Evolutionary conservation across 2,888 invertebrate genomes (phyloP), one percentile per base, ranked within the genome.

Genomic region (Horisme vitalbata): DNA sequence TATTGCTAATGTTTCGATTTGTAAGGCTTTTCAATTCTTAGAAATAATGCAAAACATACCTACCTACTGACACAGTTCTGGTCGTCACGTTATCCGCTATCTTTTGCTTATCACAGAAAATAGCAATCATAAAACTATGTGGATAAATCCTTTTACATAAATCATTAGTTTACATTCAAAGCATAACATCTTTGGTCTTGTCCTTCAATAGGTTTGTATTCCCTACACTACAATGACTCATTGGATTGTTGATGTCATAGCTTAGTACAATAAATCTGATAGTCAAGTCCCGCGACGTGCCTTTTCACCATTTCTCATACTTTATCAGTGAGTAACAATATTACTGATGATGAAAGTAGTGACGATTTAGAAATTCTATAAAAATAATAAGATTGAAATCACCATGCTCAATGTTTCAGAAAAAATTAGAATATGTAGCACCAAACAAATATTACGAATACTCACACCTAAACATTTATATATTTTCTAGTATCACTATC

Each of bases 221-320:
- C 51, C 41, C 36, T 28, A 34, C 23, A n/a, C 59, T 53, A 65
- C 56, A 66, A 75, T 87, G 88, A 86, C 57, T 87, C 88, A 88
- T 68, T 63, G 63, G 26, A 74, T 68, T 70, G 69, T 77, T 83
- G 84, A 80, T 83, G 82, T 83, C 83, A 85, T 81, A 59, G 38
- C 9, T 72, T 71, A 21, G 26, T 67, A 76, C 76, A 69, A 55
- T 72, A 71, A 69, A 76, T 75, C 68, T 56, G 72, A 78, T 78
- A 78, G 79, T 75, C 67, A 76, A 70, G 66, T 63, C 50, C 58
- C 53, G 63, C 52, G 65, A 60, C 65, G 60, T 61, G 57, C 60
- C 51, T 63, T 57, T 45, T 52, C 53, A 44, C 27, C 31, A 41
- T 48, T 45, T 31, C 14, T 41, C 34, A 45, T 26, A 21, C 36